Conservation (phyloP, 1,140 invertebrate genomes). For the Vanessa atalanta region DNA sequence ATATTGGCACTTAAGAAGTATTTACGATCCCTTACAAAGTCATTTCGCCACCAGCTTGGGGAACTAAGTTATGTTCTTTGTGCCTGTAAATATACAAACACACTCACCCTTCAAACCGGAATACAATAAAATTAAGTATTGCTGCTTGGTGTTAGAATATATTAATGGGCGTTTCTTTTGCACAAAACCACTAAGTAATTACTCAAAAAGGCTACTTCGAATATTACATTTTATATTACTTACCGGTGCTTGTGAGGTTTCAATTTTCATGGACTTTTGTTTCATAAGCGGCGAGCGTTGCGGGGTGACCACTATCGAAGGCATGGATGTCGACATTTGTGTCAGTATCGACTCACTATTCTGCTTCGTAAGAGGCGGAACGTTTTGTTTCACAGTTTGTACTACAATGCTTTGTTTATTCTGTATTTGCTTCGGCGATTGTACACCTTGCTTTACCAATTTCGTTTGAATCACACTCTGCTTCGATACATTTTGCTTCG, state of each 20-base stretch:
- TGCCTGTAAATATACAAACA: too few species aligned
- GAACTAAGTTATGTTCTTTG: too few species aligned
- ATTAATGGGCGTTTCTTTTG: too few species aligned
- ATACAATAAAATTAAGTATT: too few species aligned
- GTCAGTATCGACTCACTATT: constrained; percentile 38
- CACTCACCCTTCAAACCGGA: too few species aligned
- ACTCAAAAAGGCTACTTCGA: background rate
- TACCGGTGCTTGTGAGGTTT: constrained; percentile 48
- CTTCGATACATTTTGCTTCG: constrained; percentile 41
- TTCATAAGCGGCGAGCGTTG: constrained; percentile 61
- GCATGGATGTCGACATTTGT: constrained; percentile 44
- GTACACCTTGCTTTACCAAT: constrained; percentile 43
- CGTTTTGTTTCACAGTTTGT: constrained; percentile 42
- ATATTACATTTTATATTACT: constrained; percentile 20
- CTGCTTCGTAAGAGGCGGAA: constrained; percentile 36
- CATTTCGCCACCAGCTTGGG: too few species aligned
- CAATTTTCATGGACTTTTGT: constrained; percentile 59
- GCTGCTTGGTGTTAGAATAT: too few species aligned
- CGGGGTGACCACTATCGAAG: constrained; percentile 53
- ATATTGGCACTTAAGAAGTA: too few species aligned
- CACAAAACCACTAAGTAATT: too few species aligned
- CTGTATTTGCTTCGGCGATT: constrained; percentile 46
- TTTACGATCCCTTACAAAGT: too few species aligned
- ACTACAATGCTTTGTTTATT: constrained; percentile 37
- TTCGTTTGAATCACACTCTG: constrained; percentile 33